phyloP scores from a whole-genome alignment of 2,888 invertebrate species.

The Lasiommata megera region DNA sequence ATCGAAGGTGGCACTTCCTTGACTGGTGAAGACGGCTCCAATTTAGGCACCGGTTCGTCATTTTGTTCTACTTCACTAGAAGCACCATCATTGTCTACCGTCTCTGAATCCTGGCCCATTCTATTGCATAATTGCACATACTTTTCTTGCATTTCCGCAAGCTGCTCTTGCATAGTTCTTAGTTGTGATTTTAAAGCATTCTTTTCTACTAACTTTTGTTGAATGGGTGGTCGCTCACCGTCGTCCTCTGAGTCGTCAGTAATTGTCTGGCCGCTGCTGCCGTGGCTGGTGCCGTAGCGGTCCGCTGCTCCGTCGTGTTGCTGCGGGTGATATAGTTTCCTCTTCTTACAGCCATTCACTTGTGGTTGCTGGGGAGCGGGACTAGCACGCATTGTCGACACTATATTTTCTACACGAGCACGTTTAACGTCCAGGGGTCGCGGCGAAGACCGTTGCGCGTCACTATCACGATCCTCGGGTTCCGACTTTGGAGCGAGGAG shows the following conservation, averaged over 20 bases:
- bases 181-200: conserved; percentile 92
- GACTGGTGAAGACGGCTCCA: conserved; percentile 81
- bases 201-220: conserved; percentile 92
- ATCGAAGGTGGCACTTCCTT: conserved; percentile 77
- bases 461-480: conserved; percentile 83
- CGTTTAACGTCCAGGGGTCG: conserved; percentile 91
- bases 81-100: conserved; percentile 87
- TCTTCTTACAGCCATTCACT: conserved; percentile 96
- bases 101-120: conserved; percentile 90
- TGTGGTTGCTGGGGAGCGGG: conserved; percentile 87
- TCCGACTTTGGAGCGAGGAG: conserved; percentile 84
- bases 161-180: conserved; percentile 92
- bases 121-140: conserved; percentile 93
- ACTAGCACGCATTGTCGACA: conserved; percentile 95
- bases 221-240: conserved; percentile 88
- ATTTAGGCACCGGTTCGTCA: conserved; percentile 76
- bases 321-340: conserved; percentile 97
- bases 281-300: conserved; percentile 77
- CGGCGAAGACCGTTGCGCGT: conserved; percentile 80
- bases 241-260: conserved; percentile 89
- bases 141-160: conserved; percentile 95
- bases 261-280: conserved; percentile 67
- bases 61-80: conserved; percentile 86
- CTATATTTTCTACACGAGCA: conserved; percentile 96
- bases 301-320: conserved; percentile 90